Percentiles rank a stretch among this genome's conserved stretches.
phyloP scores from a whole-genome alignment of 1,140 invertebrate genomes.

The Euura lappo region DNA sequence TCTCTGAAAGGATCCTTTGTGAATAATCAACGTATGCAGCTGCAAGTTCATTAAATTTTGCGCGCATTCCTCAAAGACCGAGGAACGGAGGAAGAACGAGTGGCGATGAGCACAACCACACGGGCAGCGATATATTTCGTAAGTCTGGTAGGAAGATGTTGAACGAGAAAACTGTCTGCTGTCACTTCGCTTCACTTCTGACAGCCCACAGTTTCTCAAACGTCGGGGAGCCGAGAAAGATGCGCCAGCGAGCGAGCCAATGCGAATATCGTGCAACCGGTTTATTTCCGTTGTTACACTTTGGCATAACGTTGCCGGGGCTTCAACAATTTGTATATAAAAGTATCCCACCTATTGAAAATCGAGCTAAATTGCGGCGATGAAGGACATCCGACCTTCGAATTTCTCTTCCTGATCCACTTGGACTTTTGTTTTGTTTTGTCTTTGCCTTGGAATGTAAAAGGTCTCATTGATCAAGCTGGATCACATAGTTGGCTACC shows the following conservation, averaged over 20 bases:
- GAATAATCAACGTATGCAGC: slow-evolving; percentile 38
- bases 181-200: slow-evolving; percentile 42
- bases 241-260: neutral
- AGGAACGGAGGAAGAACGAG: slow-evolving; percentile 24
- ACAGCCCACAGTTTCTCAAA: slow-evolving; percentile 9
- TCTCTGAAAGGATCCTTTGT: slow-evolving; percentile 50
- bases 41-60: slow-evolving; percentile 35
- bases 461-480: neutral
- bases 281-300: slow-evolving; percentile 4
- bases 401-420: no score
- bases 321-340: neutral
- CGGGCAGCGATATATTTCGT: slow-evolving; percentile 39
- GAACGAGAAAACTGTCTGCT: slow-evolving; percentile 55
- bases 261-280: neutral
- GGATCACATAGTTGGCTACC: neutral
- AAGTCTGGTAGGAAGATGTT: slow-evolving; percentile 40
- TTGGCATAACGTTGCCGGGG: neutral
- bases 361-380: neutral
- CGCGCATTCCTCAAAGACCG: slow-evolving; percentile 37
- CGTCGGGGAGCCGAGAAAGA: neutral
- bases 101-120: slow-evolving; percentile 28
- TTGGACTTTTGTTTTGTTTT: no score
- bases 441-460: neutral
- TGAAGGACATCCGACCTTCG: neutral
- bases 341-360: neutral